Evolutionary conservation across 1,140 invertebrate genomes (phyloP).

Genomic region (Hycleus phaleratus): DNA sequence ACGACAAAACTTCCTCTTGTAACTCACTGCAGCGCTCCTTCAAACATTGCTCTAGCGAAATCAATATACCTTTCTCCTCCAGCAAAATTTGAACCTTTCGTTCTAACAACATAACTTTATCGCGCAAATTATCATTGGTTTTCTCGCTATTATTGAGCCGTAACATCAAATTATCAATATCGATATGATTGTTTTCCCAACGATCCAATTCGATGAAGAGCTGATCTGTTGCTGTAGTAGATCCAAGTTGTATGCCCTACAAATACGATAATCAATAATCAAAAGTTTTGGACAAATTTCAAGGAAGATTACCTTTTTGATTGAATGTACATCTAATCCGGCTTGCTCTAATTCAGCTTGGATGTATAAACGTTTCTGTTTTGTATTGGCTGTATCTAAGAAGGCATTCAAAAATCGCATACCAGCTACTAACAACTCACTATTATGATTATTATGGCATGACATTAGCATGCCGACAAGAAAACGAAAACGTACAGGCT

Average conservation of each 20-base stretch:
- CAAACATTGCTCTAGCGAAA: constrained; percentile 68
- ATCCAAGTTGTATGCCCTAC: constrained; percentile 35
- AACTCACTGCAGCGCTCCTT: constrained; percentile 65
- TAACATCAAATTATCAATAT: constrained; percentile 55
- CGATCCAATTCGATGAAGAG: constrained; percentile 57
- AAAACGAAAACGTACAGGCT: constrained; percentile 85
- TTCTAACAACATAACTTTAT: constrained; percentile 60
- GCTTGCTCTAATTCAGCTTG: constrained; percentile 84
- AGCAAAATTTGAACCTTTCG: constrained; percentile 64
- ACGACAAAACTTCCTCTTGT: constrained; percentile 47
- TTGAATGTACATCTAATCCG: constrained; percentile 61
- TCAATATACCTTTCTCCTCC: constrained; percentile 67
- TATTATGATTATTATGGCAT: constrained; percentile 48
- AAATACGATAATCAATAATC: constrained; percentile 41
- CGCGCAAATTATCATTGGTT: constrained; percentile 50
- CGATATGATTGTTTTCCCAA: constrained; percentile 64
- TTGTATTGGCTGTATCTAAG: constrained; percentile 61
- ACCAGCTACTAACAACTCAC: constrained; percentile 71
- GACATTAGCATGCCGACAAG: constrained; percentile 80
- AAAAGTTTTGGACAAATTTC: background rate
- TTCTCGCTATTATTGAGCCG: constrained; percentile 49
- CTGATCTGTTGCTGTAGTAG: constrained; percentile 43
- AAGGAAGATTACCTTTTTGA: constrained; percentile 55
- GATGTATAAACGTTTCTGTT: constrained; percentile 75
- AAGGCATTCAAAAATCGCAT: constrained; percentile 80